These are phyloP conservation scores for Okapia johnstoni DNA, from an alignment of 2,113 vertebrate species.

Conservation along the genomic window DNA sequence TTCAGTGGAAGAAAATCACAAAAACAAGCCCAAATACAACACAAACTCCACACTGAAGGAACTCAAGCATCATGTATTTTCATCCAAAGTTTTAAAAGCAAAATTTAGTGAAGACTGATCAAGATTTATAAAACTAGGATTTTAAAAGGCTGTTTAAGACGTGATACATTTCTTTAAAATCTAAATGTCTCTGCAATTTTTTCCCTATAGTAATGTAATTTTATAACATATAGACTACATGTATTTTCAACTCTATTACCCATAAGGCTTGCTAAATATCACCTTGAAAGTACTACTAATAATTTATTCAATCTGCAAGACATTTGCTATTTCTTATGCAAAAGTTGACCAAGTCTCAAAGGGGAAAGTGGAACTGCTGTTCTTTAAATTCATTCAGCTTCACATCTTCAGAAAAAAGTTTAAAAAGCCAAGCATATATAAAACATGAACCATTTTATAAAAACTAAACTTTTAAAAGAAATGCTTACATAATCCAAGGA, in stretches of 20 bases:
- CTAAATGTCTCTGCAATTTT: neutral
- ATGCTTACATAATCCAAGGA: neutral
- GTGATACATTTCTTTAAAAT: slow-evolving; percentile 17
- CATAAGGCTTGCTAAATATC: neutral
- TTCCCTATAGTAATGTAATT: neutral
- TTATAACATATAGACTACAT: neutral
- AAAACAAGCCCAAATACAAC: slow-evolving; percentile 11
- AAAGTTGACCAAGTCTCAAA: neutral
- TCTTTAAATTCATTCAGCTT: neutral
- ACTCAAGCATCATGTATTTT: neutral
- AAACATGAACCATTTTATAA: neutral
- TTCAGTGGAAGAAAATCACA: slow-evolving; percentile 10
- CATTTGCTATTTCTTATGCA: neutral
- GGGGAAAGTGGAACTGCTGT: neutral
- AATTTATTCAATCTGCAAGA: neutral
- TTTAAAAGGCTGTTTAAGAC: neutral
- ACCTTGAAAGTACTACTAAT: neutral
- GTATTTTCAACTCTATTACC: neutral
- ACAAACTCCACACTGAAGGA: neutral
- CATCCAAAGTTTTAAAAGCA: neutral
- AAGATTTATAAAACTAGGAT: slow-evolving; percentile 1
- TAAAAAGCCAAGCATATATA: neutral
- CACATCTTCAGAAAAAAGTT: neutral
- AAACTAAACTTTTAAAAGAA: neutral
- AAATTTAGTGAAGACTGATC: neutral